Base-by-base conservation (phyloP, 2,888 invertebrate genomes). In the Epicampocera succincta region DNA sequence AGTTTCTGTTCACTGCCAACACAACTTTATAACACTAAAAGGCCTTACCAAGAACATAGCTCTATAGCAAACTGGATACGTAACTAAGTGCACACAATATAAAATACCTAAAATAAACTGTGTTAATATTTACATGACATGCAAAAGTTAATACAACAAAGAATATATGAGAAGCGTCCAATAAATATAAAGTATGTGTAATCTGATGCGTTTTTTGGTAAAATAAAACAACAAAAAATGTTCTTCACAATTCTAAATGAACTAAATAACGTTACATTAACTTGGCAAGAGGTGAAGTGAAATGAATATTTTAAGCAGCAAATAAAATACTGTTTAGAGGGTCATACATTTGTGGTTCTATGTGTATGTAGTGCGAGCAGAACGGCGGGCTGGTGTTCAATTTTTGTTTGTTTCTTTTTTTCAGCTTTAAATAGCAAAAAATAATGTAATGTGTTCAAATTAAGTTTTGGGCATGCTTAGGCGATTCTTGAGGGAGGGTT, bases 61-160 rank as follows among this genome's bases (percentile, higher is more conserved):
- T 60, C 21, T 60, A 48, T 19, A 33, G 52, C 40, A 42, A 40
- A 52, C 50, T 66, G 38, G 21, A 66, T 52, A 42, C 52, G 52
- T 42, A 42, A 52, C n/a, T 38, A 38, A 38, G 25, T 52, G 17
- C 13, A 46, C 29, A 17, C 25, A 11, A n/a, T 2, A 58, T 19
- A 44, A 50, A 60, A 65, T 48, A 66, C 50, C 50, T 46, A 63
- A 69, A 63, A 46, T 69, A 52, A 81, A 77, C 69, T 82, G 60
- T 77, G 77, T 74, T 82, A 82, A 82, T 82, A 74, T 82, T 77
- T 52, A 63, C 69, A 73, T 82, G 81, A 74, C 81, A 82, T 82
- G 81, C 77, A 77, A 82, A 69, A 82, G 50, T 73, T 58, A 72
- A 60, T 56, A 29, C 21, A 13, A 8, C 33, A 33, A 8, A 33